Base-by-base conservation (phyloP, 2,113 vertebrate genomes). In the Eira barbara region DNA sequence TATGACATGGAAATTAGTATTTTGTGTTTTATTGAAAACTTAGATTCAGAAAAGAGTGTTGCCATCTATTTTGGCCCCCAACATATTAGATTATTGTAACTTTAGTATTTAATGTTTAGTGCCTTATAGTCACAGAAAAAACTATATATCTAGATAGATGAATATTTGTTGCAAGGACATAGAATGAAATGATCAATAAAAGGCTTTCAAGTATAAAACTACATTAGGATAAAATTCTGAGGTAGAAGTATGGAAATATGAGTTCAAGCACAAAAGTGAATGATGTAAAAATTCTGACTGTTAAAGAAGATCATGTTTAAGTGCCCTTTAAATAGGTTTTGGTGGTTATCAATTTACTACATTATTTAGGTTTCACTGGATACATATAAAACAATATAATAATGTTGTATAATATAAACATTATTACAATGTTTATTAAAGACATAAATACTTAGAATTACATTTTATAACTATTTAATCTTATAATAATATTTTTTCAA, bases 71-170 rank as follows among this genome's bases (percentile, higher is more conserved):
- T 95, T 47, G 80, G 23, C 52, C 45, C 42, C 91, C 86, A 65
- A 34, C 52, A 49, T 39, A 82, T 90, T 79, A 67, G 15, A 92
- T 93, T 87, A 73, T 94, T 94, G 42, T 17, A 59, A 61, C 29
- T 76, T 94, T 83, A 95, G 93, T 88, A 91, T 81, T 93, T 93
- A 97, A 89, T 79, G 49, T 11, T 81, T 82, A 79, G 76, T 74
- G 10, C 67, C 29, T 93, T 79, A 27, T 69, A 36, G 55, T 87
- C 31, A 63, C 4, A 85, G n/a, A 31, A 65, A 88, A 80, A 69
- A 39, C 7, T 74, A 59, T 63, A 15, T 91, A 59, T 79, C 20
- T 78, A n/a, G 7, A 52, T 25, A 63, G n/a, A 65, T 21, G 59
- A 42, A 74, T 79, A 73, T 21, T 71, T 95, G 39, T 63, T 91